Conservation (phyloP, 1,140 invertebrate species). For the Metaphire vulgaris region DNA sequence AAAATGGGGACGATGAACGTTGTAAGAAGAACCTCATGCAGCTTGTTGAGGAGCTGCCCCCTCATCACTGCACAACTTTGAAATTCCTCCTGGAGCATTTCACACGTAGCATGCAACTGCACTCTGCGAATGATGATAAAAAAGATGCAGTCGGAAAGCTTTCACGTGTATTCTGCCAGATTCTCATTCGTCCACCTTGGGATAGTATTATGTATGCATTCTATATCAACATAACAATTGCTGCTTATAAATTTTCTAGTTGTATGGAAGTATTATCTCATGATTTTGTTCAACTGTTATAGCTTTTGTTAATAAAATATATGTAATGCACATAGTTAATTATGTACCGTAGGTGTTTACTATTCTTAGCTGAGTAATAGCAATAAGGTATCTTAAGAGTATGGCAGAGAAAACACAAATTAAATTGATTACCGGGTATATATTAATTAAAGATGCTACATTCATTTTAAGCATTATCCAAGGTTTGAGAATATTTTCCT, state of each 20-base stretch:
- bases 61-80: neutral
- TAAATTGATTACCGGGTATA: no score
- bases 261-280: neutral
- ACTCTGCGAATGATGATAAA: neutral
- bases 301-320: no score
- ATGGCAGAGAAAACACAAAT: no score
- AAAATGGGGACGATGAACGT: neutral
- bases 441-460: no score
- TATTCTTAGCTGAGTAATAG: no score
- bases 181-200: constrained; percentile 67
- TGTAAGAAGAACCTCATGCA: neutral
- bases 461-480: no score
- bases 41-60: neutral
- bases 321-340: no score
- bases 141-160: constrained; percentile 55
- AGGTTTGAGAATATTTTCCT: no score
- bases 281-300: no score
- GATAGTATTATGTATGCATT: constrained; percentile 67
- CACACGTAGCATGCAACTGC: neutral
- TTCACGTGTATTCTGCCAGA: constrained; percentile 67
- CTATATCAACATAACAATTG: neutral
- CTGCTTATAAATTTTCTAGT: neutral
- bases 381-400: no score
- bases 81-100: neutral
- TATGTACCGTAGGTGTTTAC: no score